Base-by-base conservation (phyloP, 2,113 vertebrate species). In the Grantiella picta region DNA sequence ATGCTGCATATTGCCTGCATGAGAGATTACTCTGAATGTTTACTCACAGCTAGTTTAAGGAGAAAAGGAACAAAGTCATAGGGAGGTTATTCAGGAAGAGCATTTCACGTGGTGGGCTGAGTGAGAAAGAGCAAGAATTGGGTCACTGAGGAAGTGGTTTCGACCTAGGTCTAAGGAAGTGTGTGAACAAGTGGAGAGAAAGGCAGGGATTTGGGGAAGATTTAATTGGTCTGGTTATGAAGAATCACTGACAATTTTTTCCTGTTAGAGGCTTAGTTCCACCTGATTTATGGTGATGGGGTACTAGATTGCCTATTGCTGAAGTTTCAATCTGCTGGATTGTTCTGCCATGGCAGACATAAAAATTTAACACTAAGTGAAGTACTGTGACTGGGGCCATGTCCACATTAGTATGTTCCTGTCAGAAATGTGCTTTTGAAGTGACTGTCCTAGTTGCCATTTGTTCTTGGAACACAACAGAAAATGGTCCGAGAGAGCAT, bases 31-130 rank as follows among this genome's bases (percentile, higher is more conserved):
- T 24, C 22, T 27, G 64, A 56, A 21, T 20, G 15, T 56, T 23
- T 28, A 22, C 16, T 57, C 38, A 70, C 10, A 66, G 29, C 17
- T 53, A 21, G 11, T 38, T 73, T 49, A 75, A 38, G 79, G 49
- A 75, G 44, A 52, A 93, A 10, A 85, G 22, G 40, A 90, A 15
- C 5, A 33, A 47, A 68, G 45, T 38, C 10, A 25, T 6, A 16
- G 17, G 29, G 29, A 82, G 5, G 12, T 56, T 82, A 36, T 20
- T 64, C 53, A 40, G 57, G n/a, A 60, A 59, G 31, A 25, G 5
- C 5, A 3, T 47, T 73, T 66, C 16, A 53, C 25, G 36, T 6
- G 0, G 0, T 38, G 31, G 56, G 5, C 25, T 81, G 42, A 53
- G 36, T 53, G 63, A 60, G 53, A 56, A 56, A 25, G 12, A 11